Evolutionary conservation across 1,140 invertebrate genomes (phyloP), one percentile per base, ranked within the genome.

Genomic region (Heliothis virescens): DNA sequence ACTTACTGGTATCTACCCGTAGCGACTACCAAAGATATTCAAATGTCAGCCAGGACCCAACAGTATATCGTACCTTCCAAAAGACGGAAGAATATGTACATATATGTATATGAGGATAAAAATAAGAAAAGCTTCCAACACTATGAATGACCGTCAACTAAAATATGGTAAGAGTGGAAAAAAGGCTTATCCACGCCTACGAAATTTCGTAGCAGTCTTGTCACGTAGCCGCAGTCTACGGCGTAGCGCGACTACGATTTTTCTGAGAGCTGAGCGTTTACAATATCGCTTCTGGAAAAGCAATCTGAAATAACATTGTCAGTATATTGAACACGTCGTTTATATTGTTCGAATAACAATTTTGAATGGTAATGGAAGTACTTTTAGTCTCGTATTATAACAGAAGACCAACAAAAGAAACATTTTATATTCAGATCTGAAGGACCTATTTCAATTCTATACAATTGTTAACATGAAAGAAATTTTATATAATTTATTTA

Each of bases 151-250:
- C 59, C 34, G 13, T 65, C 34, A 65, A 47, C 62, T n/a, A 7
- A 65, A 69, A 69, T 52, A 21, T 67, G 16, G 29, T 50, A 26
- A 12, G 11, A 13, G 48, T 41, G 18, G 13, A 69, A 69, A 18
- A 69, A 69, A 34, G 47, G 26, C 50, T 69, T 26, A n/a, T 67
- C 18, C n/a, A 21, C 65, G 65, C 65, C 65, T 50, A 69, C 65
- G 65, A 9, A 12, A 15, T 69, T 65, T n/a, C n/a, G 16, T 34
- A 52, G 50, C n/a, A 69, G 65, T 69, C 65, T 21, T 48, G 65
- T 69, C 65, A 47, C 65, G 65, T 69, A 69, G 65, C 50, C 62
- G 1, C 1, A 15, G 47, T 48, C 65, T 50, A 69, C 65, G 47
- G 65, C 65, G 65, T 50, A 69, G 65, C 65, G 4, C 65, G 65